Evolutionary conservation across 2,113 vertebrate genomes (phyloP).

Genomic region (Rousettus leschenaultii): DNA sequence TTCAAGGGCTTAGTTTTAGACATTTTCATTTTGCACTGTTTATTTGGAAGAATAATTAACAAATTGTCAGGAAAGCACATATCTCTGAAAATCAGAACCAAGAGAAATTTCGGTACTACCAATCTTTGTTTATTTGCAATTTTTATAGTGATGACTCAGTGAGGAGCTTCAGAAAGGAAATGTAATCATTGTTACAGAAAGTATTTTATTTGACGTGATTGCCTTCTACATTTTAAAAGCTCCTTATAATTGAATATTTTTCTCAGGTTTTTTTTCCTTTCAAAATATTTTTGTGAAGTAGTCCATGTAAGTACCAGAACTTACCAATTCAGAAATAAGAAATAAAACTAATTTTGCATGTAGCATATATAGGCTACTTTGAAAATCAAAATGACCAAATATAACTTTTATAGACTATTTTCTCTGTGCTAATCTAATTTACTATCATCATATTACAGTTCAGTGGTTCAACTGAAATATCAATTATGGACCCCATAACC

Average conservation of each 20-base stretch:
- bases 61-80: neutral
- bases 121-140: neutral
- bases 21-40: neutral
- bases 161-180: neutral
- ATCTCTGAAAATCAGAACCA: neutral
- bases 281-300: neutral
- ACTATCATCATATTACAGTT: neutral
- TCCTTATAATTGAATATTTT: neutral
- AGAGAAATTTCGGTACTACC: neutral
- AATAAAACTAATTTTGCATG: neutral
- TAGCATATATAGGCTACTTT: neutral
- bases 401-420: neutral
- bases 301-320: neutral
- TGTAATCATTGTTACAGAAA: neutral
- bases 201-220: neutral
- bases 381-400: neutral
- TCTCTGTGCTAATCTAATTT: neutral
- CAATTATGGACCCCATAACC: neutral
- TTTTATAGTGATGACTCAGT: neutral
- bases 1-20: neutral
- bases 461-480: neutral
- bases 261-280: neutral
- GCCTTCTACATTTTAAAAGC: neutral
- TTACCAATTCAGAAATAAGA: neutral
- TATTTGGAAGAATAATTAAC: neutral